These are phyloP conservation scores for Lamproptera curius DNA, from an alignment of 2,888 invertebrate genomes.

Conservation along the genomic window DNA sequence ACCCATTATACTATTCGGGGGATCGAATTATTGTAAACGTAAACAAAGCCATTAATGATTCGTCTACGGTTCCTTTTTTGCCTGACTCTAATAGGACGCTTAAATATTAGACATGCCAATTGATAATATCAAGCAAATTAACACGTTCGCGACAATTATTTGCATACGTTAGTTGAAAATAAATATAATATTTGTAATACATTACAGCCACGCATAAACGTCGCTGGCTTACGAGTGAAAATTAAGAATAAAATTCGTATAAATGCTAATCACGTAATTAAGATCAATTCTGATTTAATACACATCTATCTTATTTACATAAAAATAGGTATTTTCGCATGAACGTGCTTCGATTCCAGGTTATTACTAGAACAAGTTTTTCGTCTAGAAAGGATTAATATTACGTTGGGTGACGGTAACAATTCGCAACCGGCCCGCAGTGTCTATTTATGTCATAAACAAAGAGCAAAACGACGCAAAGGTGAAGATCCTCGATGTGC, in stretches of 20 bases:
- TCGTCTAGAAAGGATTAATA: background rate
- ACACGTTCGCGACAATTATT: too few relatives aligned
- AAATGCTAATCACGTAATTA: background rate
- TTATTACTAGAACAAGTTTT: slow-evolving; percentile 4
- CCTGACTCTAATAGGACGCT: background rate
- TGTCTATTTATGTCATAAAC: slow-evolving; percentile 34
- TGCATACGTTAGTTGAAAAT: too few relatives aligned
- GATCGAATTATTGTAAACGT: background rate
- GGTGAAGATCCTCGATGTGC: slow-evolving; percentile 54
- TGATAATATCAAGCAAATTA: background rate
- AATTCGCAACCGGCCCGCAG: slow-evolving; percentile 36
- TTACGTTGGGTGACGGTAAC: slow-evolving; percentile 3
- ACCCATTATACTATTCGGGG: background rate
- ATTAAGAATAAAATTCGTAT: background rate
- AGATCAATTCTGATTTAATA: background rate
- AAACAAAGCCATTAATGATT: background rate
- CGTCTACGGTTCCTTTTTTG: background rate
- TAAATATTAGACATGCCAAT: background rate
- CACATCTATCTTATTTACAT: background rate
- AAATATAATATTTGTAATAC: background rate
- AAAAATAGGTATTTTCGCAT: background rate
- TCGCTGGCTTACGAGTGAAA: too few relatives aligned
- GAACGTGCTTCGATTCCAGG: background rate
- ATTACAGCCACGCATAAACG: background rate
- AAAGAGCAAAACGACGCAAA: slow-evolving; percentile 43